Evolutionary conservation across 2,797 vertebrate species (phyloP).

Genomic region (Cossypha niveicapilla): DNA sequence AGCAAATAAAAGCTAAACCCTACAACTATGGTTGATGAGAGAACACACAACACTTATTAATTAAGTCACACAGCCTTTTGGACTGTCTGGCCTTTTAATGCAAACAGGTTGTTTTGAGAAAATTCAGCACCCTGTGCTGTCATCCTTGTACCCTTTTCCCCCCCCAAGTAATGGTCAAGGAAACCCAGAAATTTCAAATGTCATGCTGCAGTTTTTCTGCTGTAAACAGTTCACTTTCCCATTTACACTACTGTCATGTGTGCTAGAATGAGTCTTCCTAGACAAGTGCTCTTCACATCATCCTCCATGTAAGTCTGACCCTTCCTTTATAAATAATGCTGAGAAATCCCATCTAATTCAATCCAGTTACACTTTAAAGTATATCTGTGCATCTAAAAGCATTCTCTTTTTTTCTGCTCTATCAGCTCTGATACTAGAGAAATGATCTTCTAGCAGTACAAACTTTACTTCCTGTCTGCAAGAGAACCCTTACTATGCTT

Average conservation of each 20-base stretch:
- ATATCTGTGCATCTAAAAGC: not conserved
- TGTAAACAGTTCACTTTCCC: not conserved
- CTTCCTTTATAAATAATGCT: not conserved
- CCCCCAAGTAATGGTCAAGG: fast-evolving
- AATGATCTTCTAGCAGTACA: not conserved
- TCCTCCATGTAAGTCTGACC: not conserved
- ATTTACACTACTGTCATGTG: not conserved
- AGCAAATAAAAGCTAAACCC: not conserved
- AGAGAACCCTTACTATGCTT: not conserved
- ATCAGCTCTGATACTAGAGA: not conserved
- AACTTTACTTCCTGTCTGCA: not conserved
- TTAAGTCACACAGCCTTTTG: not conserved
- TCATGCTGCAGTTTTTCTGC: not conserved
- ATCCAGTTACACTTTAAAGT: not conserved
- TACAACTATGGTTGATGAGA: not conserved
- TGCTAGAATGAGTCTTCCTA: not conserved
- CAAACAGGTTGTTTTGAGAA: not conserved
- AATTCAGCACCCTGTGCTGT: not conserved
- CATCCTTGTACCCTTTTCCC: fast-evolving
- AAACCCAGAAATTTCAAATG: not conserved
- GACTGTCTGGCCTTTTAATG: not conserved
- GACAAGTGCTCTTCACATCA: not conserved
- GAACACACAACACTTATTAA: not conserved
- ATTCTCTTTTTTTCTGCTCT: not conserved
- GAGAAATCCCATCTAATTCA: not conserved